Base-by-base conservation (phyloP, 2,113 vertebrate species). In the Tragelaphus strepsiceros region DNA sequence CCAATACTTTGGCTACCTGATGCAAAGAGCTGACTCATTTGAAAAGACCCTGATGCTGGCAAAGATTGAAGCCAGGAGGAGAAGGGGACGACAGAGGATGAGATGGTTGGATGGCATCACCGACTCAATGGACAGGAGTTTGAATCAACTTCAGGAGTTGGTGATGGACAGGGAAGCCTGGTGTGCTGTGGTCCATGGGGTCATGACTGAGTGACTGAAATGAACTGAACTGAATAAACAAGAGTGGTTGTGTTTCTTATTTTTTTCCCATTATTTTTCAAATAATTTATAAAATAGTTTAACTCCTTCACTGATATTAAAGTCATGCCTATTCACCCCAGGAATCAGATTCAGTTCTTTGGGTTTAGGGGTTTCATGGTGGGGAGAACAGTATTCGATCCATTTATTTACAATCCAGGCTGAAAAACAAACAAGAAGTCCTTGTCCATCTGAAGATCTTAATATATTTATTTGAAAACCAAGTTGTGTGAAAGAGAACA, bases 381-480 rank as follows among this genome's bases (percentile, higher is more conserved):
- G n/a, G 3, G 11, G 10, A 19, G 2, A 10, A 19, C 19, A 56
- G 16, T 15, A 74, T 32, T 51, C 8, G 7, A 87, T 64, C 30
- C 15, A 61, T 71, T 85, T 74, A 95, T 78, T 96, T 62, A 96
- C 95, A 96, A 90, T 7, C 15, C 12, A 94, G 59, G 96, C 67
- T 95, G 91, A 61, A 53, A 97, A 94, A 71, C 12, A 64, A 80
- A 83, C 26, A 74, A 88, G 67, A 88, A 88, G 53, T 64, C 78
- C 80, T 95, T 96, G 71, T 90, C 94, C 96, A 88, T 95, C 92
- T 96, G 96, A 96, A 98, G 91, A 98, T 98, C 99, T 99, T 99
- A 99, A 98, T 98, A 98, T 98, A 98, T 99, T 99, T 99, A 99
- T 99, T 99, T 98, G 98, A 99, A 99, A 99, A 99, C 97, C 96